Base-by-base conservation (phyloP, 2,888 invertebrate genomes). In the Stenurella melanura region DNA sequence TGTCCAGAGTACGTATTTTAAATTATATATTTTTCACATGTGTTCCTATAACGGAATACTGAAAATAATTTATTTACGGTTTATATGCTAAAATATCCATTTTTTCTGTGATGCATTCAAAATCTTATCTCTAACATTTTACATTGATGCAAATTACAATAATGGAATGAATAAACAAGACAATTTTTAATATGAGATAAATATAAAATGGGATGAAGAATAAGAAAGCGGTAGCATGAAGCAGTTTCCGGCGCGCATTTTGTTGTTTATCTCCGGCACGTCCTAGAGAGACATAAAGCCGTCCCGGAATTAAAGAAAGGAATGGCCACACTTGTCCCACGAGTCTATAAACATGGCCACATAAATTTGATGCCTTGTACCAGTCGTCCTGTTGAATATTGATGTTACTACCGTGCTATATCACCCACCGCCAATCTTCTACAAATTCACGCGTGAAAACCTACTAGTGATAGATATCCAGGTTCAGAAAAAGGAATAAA, bases 341-440 rank as follows among this genome's bases (percentile, higher is more conserved):
- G 89, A 89, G 89, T 88, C 89, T 89, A 90, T 90, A 90, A 90
- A 90, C 90, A 89, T 88, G 88, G 88, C 87, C 88, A 88, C 90
- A 89, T 90, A 90, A 90, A 90, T 90, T 90, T 90, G 89, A 90
- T 90, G 89, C 87, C 86, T 86, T 85, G 85, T 85, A 87, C 87
- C 86, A 86, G 86, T 86, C 86, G 84, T 85, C 86, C 85, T 83
- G 84, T 85, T 87, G 89, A 90, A 90, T 89, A 89, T 90, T 90
- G 86, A 89, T 89, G 89, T 85, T 86, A 88, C 87, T 86, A 86
- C 87, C 86, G 84, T 85, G 87, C 88, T 87, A 86, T 86, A 87
- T 88, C 87, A 87, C 88, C 85, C 81, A 81, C 80, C 82, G 69
- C 58, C 77, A 75, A 78, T 80, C 76, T 73, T 56, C 73, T 73